phyloP scores from a whole-genome alignment of 2,113 vertebrate species.

The Corythornis vintsioides region DNA sequence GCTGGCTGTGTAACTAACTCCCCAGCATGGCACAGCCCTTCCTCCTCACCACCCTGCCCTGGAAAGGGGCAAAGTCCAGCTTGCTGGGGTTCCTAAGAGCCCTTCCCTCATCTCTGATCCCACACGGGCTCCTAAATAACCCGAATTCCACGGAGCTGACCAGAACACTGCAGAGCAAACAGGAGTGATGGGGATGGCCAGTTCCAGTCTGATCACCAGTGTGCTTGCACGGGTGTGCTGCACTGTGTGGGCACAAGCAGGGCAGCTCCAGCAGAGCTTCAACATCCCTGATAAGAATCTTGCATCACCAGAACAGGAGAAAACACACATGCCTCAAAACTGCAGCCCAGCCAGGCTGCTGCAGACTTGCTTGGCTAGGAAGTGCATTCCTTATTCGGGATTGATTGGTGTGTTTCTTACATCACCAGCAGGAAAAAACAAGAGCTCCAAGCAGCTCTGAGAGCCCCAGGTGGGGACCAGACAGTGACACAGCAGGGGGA shows the following conservation, averaged over 20 bases:
- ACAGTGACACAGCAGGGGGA: neutral
- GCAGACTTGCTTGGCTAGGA: neutral
- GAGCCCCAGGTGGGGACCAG: neutral
- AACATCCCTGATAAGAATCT: neutral
- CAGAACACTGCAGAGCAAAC: neutral
- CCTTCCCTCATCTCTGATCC: neutral
- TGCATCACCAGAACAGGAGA: neutral
- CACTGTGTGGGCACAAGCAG: neutral
- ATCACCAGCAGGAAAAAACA: neutral
- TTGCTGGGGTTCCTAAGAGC: neutral
- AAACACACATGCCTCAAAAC: neutral
- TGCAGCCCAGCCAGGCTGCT: neutral
- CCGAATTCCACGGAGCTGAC: neutral
- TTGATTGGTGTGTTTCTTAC: neutral
- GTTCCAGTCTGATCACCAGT: neutral
- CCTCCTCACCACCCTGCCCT: neutral
- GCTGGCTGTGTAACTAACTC: neutral
- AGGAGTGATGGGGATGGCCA: neutral
- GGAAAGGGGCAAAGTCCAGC: neutral
- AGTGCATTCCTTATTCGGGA: neutral
- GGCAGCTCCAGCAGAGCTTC: neutral
- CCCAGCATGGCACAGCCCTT: neutral
- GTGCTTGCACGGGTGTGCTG: accelerated
- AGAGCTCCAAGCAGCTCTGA: accelerated
- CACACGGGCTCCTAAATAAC: accelerated